A percentile compares a stretch with the other conserved stretches of the same genome.
These are phyloP conservation scores for Nemoura dubitans DNA, from an alignment of 2,888 invertebrate genomes.

Conservation along the genomic window DNA sequence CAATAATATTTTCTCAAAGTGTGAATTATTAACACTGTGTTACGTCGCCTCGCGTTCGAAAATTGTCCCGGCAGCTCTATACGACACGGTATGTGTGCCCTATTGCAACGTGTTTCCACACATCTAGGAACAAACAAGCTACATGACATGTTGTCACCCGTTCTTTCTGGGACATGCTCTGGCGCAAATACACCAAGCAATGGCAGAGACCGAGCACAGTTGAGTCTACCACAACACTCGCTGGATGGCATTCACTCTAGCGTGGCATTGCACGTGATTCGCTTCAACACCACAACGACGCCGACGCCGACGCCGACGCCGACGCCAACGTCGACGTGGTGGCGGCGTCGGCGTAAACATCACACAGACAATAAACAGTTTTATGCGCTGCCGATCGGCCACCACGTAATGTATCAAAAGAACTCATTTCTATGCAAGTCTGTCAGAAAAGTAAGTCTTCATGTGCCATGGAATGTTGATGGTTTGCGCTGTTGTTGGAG, in stretches of 20 bases:
- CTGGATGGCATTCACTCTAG: neutral
- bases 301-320: neutral
- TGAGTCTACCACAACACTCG: neutral
- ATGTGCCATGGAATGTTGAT: neutral
- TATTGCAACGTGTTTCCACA: neutral
- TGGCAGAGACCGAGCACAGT: neutral
- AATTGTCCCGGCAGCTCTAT: neutral
- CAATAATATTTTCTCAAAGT: neutral
- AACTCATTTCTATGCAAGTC: neutral
- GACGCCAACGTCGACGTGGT: neutral
- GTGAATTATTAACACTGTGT: neutral
- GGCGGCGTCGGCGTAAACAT: neutral
- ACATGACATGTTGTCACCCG: constrained; percentile 21
- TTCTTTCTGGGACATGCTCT: neutral
- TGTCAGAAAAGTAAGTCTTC: neutral
- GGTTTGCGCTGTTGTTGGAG: neutral
- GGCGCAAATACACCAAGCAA: neutral
- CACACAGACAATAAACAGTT: constrained; percentile 7
- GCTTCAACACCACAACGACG: neutral
- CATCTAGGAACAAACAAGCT: constrained; percentile 1
- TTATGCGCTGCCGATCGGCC: neutral
- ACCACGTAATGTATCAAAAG: neutral
- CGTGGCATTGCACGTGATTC: constrained; percentile 8
- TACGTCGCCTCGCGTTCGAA: neutral
- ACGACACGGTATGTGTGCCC: neutral